Percentiles rank a stretch among this genome's conserved stretches.
These are phyloP conservation scores for Plumapathes pennacea DNA, from an alignment of 92 coral and sea anemone species.

Conservation along the genomic window DNA sequence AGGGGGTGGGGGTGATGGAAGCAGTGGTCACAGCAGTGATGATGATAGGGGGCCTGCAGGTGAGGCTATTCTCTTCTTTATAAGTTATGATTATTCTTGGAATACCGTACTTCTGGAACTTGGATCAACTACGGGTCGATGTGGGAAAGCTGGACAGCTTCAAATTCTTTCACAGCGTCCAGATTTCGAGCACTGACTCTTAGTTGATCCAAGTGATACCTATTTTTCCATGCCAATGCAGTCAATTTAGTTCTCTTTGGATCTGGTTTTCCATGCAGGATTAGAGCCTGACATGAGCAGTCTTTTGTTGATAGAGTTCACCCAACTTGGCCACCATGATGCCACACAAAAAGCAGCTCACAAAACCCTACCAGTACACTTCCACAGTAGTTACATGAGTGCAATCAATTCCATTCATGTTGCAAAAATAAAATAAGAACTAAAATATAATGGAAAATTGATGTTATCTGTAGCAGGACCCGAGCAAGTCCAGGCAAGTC, in stretches of 20 bases:
- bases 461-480: not conserved
- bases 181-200: too few relatives aligned
- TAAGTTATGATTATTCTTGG: too few relatives aligned
- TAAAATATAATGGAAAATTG: not conserved
- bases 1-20: conserved; percentile 94
- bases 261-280: not conserved
- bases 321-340: too few relatives aligned
- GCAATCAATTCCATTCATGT: not conserved
- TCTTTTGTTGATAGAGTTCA: not conserved
- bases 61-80: not conserved
- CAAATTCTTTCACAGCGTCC: too few relatives aligned
- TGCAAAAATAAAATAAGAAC: too few relatives aligned
- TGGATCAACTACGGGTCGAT: too few relatives aligned
- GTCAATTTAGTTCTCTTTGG: conserved; percentile 1
- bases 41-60: conserved; percentile 69
- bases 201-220: too few relatives aligned
- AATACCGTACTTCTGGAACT: too few relatives aligned
- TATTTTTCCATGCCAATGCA: not conserved
- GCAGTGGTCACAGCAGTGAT: conserved; percentile 85
- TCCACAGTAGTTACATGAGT: not conserved
- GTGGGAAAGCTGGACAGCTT: too few relatives aligned
- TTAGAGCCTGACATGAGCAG: not conserved
- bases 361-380: not conserved
- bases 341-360: conserved; percentile 1
- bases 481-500: too few relatives aligned